Evolutionary conservation across 2,113 vertebrate genomes (phyloP).

Genomic region (Lophius piscatorius): DNA sequence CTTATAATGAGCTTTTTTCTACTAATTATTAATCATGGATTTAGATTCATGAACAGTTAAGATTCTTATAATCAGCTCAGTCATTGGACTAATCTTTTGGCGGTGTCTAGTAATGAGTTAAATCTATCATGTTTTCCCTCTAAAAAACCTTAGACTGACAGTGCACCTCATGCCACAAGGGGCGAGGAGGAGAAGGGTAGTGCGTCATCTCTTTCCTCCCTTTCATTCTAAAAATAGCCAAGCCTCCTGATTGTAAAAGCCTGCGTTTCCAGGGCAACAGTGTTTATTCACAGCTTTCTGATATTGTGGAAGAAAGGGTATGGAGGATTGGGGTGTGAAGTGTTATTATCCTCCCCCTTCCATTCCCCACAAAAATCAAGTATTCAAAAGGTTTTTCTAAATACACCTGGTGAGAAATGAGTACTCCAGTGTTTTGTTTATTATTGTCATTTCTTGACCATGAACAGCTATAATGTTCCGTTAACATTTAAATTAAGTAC

Average conservation of each 20-base stretch:
- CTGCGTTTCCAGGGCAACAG: conserved; percentile 84
- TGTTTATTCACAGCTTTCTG: conserved; percentile 73
- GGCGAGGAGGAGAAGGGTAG: conserved; percentile 43
- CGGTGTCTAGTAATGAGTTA: not conserved
- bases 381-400: conserved; percentile 8
- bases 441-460: not conserved
- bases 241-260: conserved; percentile 65
- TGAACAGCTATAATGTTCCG: too few relatives aligned
- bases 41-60: too few relatives aligned
- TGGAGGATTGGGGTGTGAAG: conserved; percentile 45
- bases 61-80: not conserved
- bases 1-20: too few relatives aligned
- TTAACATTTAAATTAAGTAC: too few relatives aligned
- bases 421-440: not conserved
- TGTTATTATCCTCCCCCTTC: conserved; percentile 40
- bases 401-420: not conserved
- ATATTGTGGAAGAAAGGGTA: conserved; percentile 49
- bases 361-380: conserved; percentile 14
- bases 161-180: conserved; percentile 29
- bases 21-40: too few relatives aligned
- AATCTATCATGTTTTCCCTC: conserved; percentile 5
- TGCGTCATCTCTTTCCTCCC: conserved; percentile 68
- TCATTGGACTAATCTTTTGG: not conserved
- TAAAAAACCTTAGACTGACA: conserved; percentile 33
- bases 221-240: conserved; percentile 76